phyloP scores from a whole-genome alignment of 2,113 vertebrate species.

The Spermophilus dauricus region DNA sequence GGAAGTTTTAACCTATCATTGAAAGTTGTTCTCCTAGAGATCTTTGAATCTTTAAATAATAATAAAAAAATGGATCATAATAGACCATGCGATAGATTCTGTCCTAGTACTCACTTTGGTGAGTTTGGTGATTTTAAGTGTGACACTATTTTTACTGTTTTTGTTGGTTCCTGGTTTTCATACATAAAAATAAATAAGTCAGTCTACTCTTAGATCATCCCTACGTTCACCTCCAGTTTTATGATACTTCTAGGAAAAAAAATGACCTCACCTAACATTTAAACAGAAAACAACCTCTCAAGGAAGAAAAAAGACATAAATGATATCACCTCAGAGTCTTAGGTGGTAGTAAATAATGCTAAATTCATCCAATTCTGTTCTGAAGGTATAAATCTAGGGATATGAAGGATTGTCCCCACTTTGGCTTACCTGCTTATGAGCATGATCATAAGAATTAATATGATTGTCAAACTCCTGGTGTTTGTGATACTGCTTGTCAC shows the following conservation, averaged over 20 bases:
- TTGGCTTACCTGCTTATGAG: conserved; percentile 97
- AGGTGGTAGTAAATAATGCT: conserved; percentile 27
- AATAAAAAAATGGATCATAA: not conserved
- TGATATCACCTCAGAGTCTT: not conserved
- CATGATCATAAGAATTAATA: conserved; percentile 99
- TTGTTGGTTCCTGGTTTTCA: not conserved
- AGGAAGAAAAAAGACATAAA: conserved; percentile 10
- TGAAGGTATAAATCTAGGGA: conserved; percentile 24
- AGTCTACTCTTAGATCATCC: not conserved
- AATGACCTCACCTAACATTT: conserved; percentile 12
- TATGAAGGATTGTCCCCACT: not conserved
- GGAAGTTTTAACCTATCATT: not conserved
- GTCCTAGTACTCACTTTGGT: not conserved
- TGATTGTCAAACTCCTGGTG: conserved; percentile 99
- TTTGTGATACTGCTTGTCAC: conserved; percentile 99
- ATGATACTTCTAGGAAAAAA: not conserved
- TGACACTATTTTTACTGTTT: not conserved
- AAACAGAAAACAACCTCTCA: not conserved
- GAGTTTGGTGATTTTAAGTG: not conserved
- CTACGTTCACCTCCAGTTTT: not conserved
- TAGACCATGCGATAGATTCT: not conserved
- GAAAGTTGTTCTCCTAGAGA: not conserved
- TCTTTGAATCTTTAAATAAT: not conserved
- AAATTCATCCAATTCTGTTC: not conserved
- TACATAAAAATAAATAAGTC: not conserved